These are phyloP conservation scores for Brachionus rotundiformis DNA, from an alignment of 1,140 invertebrate genomes.

Conservation along the genomic window DNA sequence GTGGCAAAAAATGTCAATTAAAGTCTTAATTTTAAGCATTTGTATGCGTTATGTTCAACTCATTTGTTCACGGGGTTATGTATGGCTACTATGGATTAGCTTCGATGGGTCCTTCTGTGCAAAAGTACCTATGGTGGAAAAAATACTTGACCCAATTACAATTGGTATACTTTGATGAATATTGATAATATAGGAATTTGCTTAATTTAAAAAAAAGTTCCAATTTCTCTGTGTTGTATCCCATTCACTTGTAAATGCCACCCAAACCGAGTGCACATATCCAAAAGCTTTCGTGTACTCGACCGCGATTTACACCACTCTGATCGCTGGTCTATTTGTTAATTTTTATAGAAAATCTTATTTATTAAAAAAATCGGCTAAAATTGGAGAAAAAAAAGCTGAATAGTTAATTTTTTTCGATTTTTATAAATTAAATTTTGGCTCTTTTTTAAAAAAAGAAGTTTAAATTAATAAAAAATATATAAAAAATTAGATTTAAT, in stretches of 20 bases:
- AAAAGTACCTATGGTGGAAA: conserved; percentile 66
- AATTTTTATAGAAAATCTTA: conserved; percentile 39
- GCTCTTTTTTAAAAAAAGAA: background rate
- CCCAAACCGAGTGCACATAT: conserved; percentile 27
- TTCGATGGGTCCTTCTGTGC: conserved; percentile 65
- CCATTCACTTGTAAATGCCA: background rate
- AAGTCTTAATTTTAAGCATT: conserved; percentile 52
- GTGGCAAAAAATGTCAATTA: background rate
- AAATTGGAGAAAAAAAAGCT: background rate
- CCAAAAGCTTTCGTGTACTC: background rate
- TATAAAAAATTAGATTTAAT: background rate
- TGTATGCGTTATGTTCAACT: conserved; percentile 66
- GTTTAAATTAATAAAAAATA: background rate
- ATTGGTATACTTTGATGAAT: conserved; percentile 54
- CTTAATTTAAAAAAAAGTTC: background rate
- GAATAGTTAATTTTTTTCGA: background rate
- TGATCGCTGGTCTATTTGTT: background rate
- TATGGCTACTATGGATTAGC: conserved; percentile 75
- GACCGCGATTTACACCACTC: background rate
- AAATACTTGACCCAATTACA: conserved; percentile 62
- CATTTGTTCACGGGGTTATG: conserved; percentile 77
- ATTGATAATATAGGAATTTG: background rate
- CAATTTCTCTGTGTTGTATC: conserved; percentile 37
- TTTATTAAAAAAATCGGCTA: background rate
- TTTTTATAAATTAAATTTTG: conserved; percentile 1